Percentiles rank a stretch among this genome's conserved stretches.
These are phyloP conservation scores for Aptenodytes patagonicus DNA, from an alignment of 2,113 vertebrate species.

Conservation along the genomic window DNA sequence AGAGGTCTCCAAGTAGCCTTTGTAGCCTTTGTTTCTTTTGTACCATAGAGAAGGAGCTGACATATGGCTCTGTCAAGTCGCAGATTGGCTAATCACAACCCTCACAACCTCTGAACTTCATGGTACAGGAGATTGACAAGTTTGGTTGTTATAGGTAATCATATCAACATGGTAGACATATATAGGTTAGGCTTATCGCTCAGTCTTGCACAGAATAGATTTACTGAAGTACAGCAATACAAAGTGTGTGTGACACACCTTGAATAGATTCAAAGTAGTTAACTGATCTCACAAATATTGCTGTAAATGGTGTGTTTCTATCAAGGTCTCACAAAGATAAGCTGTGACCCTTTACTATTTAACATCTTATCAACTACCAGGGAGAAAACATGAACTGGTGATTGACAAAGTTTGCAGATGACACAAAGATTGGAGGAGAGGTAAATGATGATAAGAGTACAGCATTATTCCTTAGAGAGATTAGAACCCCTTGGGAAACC, in stretches of 20 bases:
- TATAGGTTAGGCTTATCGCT: neutral
- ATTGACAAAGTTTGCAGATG: conserved; percentile 52
- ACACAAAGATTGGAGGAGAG: conserved; percentile 7
- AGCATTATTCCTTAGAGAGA: conserved; percentile 14
- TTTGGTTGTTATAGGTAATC: neutral
- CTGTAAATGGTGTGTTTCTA: neutral
- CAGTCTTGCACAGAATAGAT: neutral
- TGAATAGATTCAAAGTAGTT: neutral
- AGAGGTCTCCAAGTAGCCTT: neutral
- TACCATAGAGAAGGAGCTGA: neutral
- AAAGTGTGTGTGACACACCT: neutral
- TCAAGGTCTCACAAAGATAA: conserved; percentile 24
- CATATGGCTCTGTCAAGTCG: conserved; percentile 8
- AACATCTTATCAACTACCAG: neutral
- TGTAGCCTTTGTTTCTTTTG: conserved; percentile 24
- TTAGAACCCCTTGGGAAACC: neutral
- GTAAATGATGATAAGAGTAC: neutral
- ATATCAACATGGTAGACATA: neutral
- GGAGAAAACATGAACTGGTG: neutral
- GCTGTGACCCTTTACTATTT: conserved; percentile 18
- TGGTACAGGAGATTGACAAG: neutral
- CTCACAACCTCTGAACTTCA: neutral
- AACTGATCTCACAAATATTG: conserved; percentile 1
- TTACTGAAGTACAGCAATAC: neutral
- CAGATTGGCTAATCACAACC: conserved; percentile 3